Conservation (phyloP, 2,888 invertebrate species). For the Dioctria rufipes region DNA sequence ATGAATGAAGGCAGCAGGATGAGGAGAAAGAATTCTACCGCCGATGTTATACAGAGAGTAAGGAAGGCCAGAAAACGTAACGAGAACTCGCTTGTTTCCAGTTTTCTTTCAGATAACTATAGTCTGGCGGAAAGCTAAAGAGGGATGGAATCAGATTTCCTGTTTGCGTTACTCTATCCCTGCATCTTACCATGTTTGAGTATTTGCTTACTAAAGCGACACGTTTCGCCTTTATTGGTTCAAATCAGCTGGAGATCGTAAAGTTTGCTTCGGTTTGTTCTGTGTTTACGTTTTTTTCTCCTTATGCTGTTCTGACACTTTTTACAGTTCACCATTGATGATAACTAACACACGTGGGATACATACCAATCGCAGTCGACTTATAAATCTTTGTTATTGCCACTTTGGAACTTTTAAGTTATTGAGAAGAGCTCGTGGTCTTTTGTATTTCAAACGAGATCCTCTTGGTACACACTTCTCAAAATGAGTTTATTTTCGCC, state of each 20-base stretch:
- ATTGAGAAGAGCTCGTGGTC: slow-evolving; percentile 30
- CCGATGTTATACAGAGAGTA: not conserved
- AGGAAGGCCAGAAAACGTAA: slow-evolving; percentile 41
- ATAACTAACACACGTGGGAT: slow-evolving; percentile 44
- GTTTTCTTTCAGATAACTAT: not conserved
- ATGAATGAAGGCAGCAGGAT: slow-evolving; percentile 52
- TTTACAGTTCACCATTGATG: slow-evolving; percentile 38
- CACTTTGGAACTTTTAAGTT: slow-evolving; percentile 43
- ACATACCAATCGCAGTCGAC: slow-evolving; percentile 43
- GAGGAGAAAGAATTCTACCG: not conserved
- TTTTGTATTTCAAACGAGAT: not conserved
- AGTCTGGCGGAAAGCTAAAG: slow-evolving; percentile 8
- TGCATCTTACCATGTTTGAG: slow-evolving; percentile 44
- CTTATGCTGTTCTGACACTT: slow-evolving; percentile 36
- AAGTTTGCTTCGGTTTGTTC: slow-evolving; percentile 48
- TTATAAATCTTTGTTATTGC: slow-evolving; percentile 38
- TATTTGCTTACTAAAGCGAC: slow-evolving; percentile 53
- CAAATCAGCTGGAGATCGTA: slow-evolving; percentile 56
- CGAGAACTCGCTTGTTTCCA: not conserved
- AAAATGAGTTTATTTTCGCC: slow-evolving; percentile 27
- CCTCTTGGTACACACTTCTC: not conserved
- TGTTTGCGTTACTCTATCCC: slow-evolving; percentile 52
- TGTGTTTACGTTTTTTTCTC: slow-evolving; percentile 26
- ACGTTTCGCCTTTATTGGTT: slow-evolving; percentile 57
- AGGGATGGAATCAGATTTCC: slow-evolving; percentile 53